phyloP scores from a whole-genome alignment of 2,888 invertebrate species.

The Sipha maydis region DNA sequence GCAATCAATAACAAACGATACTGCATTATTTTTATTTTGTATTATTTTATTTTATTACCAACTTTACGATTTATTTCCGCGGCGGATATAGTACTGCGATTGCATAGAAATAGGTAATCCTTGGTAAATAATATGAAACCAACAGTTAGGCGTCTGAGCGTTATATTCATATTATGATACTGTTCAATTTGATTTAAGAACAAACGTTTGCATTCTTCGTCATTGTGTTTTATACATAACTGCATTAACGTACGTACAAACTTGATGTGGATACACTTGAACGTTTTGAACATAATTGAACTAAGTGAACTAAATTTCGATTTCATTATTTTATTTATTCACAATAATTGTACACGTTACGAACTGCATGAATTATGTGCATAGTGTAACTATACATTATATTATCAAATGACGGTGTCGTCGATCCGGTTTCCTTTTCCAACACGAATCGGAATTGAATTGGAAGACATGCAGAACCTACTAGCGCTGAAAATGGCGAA shows the following conservation, averaged over 20 bases:
- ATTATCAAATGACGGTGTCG: not conserved
- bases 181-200: too few species aligned
- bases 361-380: not conserved
- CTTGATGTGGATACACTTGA: not conserved
- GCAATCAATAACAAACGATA: too few species aligned
- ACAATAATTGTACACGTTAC: not conserved
- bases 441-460: not conserved
- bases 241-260: not conserved
- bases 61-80: too few species aligned
- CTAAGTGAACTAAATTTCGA: not conserved
- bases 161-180: too few species aligned
- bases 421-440: constrained; percentile 23
- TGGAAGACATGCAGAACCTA: not conserved
- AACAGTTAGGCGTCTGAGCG: too few species aligned
- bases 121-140: too few species aligned
- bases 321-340: not conserved
- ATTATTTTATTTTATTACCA: too few species aligned
- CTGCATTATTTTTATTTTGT: too few species aligned
- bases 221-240: too few species aligned
- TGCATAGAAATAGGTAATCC: too few species aligned
- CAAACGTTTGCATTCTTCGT: too few species aligned
- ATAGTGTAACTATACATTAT: not conserved
- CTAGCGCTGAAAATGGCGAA: not conserved
- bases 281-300: not conserved
- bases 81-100: too few species aligned